Evolutionary conservation across 2,113 vertebrate species (phyloP).

Genomic region (Phalacrocorax brasilianus): DNA sequence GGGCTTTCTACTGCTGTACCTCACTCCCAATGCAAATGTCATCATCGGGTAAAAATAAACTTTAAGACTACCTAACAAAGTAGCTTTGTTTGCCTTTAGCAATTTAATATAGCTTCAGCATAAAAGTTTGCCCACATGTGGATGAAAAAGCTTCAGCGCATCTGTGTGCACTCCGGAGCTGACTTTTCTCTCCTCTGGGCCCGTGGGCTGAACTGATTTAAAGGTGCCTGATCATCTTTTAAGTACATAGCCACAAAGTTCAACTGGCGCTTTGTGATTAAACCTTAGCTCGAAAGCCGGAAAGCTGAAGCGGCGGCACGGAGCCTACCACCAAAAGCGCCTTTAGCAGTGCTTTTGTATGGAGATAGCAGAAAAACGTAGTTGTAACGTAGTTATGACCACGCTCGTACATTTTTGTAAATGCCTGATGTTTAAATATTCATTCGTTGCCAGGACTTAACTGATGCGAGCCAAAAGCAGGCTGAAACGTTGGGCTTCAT

Average conservation of each 20-base stretch:
- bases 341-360: not conserved
- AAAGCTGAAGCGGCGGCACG: not conserved
- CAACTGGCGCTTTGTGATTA: slow-evolving; percentile 21
- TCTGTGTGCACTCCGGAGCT: not conserved
- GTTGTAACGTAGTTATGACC: not conserved
- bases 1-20: slow-evolving; percentile 42
- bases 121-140: slow-evolving; percentile 39
- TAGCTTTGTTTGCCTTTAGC: slow-evolving; percentile 66
- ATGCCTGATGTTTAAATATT: not conserved
- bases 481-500: not conserved
- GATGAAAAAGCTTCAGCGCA: slow-evolving; percentile 40
- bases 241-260: slow-evolving; percentile 46
- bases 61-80: slow-evolving; percentile 50
- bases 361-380: not conserved
- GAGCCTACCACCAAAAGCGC: not conserved
- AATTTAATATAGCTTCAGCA: slow-evolving; percentile 61
- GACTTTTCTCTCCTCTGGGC: slow-evolving; percentile 35
- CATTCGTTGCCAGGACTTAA: not conserved
- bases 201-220: slow-evolving; percentile 24
- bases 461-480: not conserved
- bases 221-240: slow-evolving; percentile 56
- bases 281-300: slow-evolving; percentile 9
- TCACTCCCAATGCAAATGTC: slow-evolving; percentile 65
- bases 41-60: slow-evolving; percentile 66
- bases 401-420: not conserved